Evolutionary conservation across 2,888 invertebrate genomes (phyloP), one percentile per base, ranked within the genome.

Genomic region (Perizoma affinitatum): DNA sequence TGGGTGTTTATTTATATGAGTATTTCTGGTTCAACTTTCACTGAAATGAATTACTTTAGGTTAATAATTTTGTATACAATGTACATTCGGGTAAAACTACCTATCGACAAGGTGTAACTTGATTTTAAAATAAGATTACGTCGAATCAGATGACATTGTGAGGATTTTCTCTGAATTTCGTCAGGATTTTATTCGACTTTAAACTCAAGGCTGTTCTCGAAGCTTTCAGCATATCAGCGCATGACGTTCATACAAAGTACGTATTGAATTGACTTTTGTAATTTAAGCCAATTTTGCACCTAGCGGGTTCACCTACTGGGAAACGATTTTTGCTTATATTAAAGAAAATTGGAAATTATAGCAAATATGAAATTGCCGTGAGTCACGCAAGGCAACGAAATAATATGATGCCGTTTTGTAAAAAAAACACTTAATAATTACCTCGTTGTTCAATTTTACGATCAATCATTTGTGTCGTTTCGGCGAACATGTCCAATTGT

Each of bases 351-450:
- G 63, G 63, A 63, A 58, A 58, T 22, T 22, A 55, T 42, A 56
- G 55, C 58, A 63, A 63, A 63, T 63, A 58, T 55, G 36, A 33
- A 35, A 58, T 58, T 63, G 58, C 55, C 63, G 63, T 63, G 63
- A 58, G 55, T 55, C 58, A 63, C 63, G 58, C 63, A 46, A 62
- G 45, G 22, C 11, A 54, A 55, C 35, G 35, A 42, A 62, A 58
- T 50, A 55, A 35, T 54, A 51, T 34, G 52, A 55, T 49, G 55
- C 63, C 52, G 45, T 55, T 63, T 63, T 58, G 42, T 58, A 55
- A 58, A 62, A 58, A 58, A 44, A 51, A 44, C 43, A 22, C 54
- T 58, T 58, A 58, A 58, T 63, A 63, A 58, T 59, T 55, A 52
- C 42, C 55, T 58, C 51, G 45, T 58, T 50, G n/a, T 59, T 45